Conservation (phyloP, 2,888 invertebrate genomes). For the Pogonocherus hispidulus region DNA sequence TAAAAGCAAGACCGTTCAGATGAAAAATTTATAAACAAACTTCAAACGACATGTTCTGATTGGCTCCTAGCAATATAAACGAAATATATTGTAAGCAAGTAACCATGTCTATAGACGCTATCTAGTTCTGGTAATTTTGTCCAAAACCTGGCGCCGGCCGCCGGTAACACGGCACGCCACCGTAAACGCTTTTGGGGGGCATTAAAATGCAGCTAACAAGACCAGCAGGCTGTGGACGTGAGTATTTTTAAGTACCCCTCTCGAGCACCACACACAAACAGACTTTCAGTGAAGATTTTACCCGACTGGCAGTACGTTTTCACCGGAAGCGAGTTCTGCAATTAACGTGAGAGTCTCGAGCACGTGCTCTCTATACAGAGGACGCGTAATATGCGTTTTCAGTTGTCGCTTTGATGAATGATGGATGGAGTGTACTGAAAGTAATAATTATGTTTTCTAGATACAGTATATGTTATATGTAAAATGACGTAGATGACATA, state of each 20-base stretch:
- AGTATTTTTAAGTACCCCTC: slow-evolving; percentile 41
- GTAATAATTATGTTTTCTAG: neutral
- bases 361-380: slow-evolving; percentile 35
- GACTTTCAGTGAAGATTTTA: slow-evolving; percentile 30
- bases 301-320: slow-evolving; percentile 23
- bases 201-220: slow-evolving; percentile 34
- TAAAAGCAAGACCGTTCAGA: too few species aligned
- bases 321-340: slow-evolving; percentile 45
- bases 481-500: too few species aligned
- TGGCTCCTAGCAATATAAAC: too few species aligned
- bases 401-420: neutral
- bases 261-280: slow-evolving; percentile 31
- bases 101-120: neutral
- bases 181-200: neutral
- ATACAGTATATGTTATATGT: too few species aligned
- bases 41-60: too few species aligned
- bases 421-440: neutral
- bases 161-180: neutral
- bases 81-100: too few species aligned
- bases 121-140: too few species aligned
- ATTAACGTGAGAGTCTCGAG: slow-evolving; percentile 45
- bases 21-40: too few species aligned
- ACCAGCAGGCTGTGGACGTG: slow-evolving; percentile 31
- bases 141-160: slow-evolving; percentile 12
- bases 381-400: neutral